These are phyloP conservation scores for Sitodiplosis mosellana DNA, from an alignment of 1,140 invertebrate species.

Conservation along the genomic window DNA sequence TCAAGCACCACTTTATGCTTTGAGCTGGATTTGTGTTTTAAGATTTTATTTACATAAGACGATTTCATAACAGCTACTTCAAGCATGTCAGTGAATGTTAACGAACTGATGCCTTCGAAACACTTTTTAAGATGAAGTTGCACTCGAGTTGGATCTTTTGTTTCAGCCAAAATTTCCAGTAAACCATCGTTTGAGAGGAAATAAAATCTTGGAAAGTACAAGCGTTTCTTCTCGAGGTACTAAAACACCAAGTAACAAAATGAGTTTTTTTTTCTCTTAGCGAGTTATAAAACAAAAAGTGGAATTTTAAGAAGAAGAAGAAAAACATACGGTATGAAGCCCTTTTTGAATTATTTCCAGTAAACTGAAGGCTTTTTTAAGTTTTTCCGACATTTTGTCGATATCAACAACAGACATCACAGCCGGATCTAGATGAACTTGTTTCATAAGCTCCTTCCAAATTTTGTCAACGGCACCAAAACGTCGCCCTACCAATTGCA, in stretches of 20 bases:
- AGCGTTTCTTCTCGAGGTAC: constrained; percentile 87
- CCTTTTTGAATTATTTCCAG: constrained; percentile 82
- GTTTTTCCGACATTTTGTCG: constrained; percentile 79
- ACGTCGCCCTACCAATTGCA: constrained; percentile 74
- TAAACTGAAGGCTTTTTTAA: constrained; percentile 75
- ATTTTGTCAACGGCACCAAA: constrained; percentile 80
- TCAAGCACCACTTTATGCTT: too few species aligned
- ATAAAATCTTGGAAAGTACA: constrained; percentile 92
- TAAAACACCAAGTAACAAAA: constrained; percentile 14
- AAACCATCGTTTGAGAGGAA: constrained; percentile 95
- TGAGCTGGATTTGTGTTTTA: too few species aligned
- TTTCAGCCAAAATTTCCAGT: constrained; percentile 89
- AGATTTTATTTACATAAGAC: constrained; percentile 35
- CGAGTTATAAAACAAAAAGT: neutral
- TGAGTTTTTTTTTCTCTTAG: neutral
- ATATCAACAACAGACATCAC: constrained; percentile 76
- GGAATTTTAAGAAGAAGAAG: neutral
- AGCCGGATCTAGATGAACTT: constrained; percentile 52
- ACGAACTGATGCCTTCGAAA: constrained; percentile 77
- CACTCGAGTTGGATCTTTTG: constrained; percentile 89
- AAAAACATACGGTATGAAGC: constrained; percentile 41
- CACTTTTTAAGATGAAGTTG: constrained; percentile 97
- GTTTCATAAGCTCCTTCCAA: constrained; percentile 91
- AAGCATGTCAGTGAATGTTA: constrained; percentile 70
- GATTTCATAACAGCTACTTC: constrained; percentile 84